Evolutionary conservation across 2,888 invertebrate species (phyloP), one percentile per base, ranked within the genome.

Genomic region (Marronus borbonicus): DNA sequence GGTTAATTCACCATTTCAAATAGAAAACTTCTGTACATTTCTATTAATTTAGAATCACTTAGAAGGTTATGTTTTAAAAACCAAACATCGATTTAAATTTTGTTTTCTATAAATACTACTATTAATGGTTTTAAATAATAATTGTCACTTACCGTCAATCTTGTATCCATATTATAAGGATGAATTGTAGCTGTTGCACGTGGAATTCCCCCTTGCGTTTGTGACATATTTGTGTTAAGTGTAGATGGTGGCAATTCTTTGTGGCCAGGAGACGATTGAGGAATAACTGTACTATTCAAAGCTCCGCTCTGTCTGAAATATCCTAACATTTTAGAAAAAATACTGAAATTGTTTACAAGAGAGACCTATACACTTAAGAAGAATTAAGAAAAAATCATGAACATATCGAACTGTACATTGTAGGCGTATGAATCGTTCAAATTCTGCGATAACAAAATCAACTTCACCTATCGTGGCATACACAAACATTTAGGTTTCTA

Each of bases 171-270:
- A 81, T 83, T 86, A 81, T 86, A 89, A 0, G 88, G 88, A 79
- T 88, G 87, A 1, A 89, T 88, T 52, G 87, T 85, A 2, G 87
- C 86, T 1, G 87, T 86, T 14, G 85, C 86, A 20, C 88, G 83
- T 1, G 86, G 85, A 55, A 87, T 85, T 66, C 84, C 85, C 24
- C 86, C 86, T 81, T 86, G 88, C 72, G 84, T 85, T 78, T 88
- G 88, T 0, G 88, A 88, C 87, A 88, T 88, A 76, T 80, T 86
- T 72, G 83, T 81, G 76, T 80, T 83, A 76, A 82, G 44, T 49
- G 81, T 60, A 69, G 81, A 77, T 44, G 80, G 78, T 49, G 82
- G 81, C 64, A 85, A 72, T 77, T 88, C 87, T 80, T 84, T 84
- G 76, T 82, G 83, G 66, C 82, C 83, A 8, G 86, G 83, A 28